A percentile compares a stretch with the other conserved stretches of the same genome.
These are phyloP conservation scores for Chrysopa pallens DNA, from an alignment of 1,140 invertebrate species.

Conservation along the genomic window DNA sequence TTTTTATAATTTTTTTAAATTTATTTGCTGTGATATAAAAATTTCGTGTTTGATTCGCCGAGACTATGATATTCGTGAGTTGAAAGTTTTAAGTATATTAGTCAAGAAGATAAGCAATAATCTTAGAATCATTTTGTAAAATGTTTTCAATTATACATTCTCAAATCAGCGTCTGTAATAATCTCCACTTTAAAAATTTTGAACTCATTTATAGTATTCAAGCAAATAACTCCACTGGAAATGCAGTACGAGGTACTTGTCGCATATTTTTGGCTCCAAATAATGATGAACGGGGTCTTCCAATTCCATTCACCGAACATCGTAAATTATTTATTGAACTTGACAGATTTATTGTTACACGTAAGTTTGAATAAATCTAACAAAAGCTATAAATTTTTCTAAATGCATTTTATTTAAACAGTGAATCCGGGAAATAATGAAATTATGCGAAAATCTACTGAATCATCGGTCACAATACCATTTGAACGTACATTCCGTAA, in stretches of 20 bases:
- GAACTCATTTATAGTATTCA: constrained; percentile 19
- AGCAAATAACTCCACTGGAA: constrained; percentile 19
- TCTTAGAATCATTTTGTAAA: no score
- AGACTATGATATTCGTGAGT: no score
- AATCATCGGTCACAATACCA: constrained; percentile 45
- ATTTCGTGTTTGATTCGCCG: no score
- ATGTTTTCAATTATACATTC: no score
- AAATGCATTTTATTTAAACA: constrained; percentile 14
- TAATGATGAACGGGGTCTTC: constrained; percentile 29
- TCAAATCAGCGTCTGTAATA: no score
- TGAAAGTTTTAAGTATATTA: no score
- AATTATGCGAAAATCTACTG: constrained; percentile 29
- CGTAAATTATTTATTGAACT: constrained; percentile 33
- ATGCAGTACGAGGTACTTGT: constrained; percentile 24
- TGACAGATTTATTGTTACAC: constrained; percentile 31
- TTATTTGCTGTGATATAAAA: no score
- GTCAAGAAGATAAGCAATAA: no score
- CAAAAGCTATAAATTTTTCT: background rate
- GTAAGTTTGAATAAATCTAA: constrained; percentile 19
- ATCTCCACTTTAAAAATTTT: no score
- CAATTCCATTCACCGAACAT: constrained; percentile 28
- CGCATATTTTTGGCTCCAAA: constrained; percentile 39
- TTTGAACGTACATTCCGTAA: constrained; percentile 43
- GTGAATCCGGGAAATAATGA: constrained; percentile 34
- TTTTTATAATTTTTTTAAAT: no score